phyloP scores from a whole-genome alignment of 2,888 invertebrate genomes.

The Thelaira solivaga region DNA sequence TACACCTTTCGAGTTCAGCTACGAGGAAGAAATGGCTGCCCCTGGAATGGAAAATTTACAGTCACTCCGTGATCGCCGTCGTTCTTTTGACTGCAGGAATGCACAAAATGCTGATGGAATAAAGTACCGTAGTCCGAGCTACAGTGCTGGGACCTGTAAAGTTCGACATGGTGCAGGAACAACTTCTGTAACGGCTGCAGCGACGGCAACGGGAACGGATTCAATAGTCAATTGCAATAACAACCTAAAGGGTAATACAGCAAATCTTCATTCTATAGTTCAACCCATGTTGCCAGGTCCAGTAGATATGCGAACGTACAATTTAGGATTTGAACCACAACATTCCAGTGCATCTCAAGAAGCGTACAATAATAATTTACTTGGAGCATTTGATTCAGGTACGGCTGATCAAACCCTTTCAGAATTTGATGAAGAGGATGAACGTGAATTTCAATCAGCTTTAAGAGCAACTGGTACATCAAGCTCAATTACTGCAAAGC shows the following conservation, averaged over 20 bases:
- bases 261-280: constrained; percentile 80
- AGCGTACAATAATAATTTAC: constrained; percentile 80
- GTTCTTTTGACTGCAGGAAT: constrained; percentile 83
- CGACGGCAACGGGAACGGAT: constrained; percentile 44
- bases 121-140: constrained; percentile 70
- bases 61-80: constrained; percentile 87
- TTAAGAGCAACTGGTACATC: constrained; percentile 80
- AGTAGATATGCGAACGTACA: constrained; percentile 93
- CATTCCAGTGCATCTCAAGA: constrained; percentile 79
- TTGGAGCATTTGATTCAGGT: constrained; percentile 83
- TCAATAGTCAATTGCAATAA: constrained; percentile 64
- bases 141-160: constrained; percentile 67
- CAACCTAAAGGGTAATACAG: constrained; percentile 54
- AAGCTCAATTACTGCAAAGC: constrained; percentile 48
- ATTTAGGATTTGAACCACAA: constrained; percentile 78
- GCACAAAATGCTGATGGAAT: constrained; percentile 52
- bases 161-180: constrained; percentile 67
- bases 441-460: constrained; percentile 85
- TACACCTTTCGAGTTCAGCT: constrained; percentile 91
- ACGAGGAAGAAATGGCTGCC: constrained; percentile 89
- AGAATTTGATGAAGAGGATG: constrained; percentile 88
- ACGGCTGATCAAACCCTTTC: constrained; percentile 84
- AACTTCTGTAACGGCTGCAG: constrained; percentile 50
- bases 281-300: constrained; percentile 89
- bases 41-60: constrained; percentile 87